phyloP scores from a whole-genome alignment of 2,797 vertebrate genomes.

The Tympanoctomys barrerae region DNA sequence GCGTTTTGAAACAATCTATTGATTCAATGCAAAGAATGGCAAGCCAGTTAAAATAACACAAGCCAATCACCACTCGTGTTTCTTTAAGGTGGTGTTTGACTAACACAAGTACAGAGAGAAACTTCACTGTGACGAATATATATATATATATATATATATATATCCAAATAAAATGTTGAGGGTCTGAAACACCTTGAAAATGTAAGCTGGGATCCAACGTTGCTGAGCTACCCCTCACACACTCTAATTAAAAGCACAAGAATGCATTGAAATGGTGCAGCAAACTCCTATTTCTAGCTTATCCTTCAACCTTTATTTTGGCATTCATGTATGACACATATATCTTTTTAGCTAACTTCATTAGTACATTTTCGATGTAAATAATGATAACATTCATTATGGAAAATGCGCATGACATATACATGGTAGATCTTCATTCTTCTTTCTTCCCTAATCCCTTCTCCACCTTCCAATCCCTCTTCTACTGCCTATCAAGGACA shows the following conservation, averaged over 20 bases:
- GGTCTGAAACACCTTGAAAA: constrained; percentile 84
- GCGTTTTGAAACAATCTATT: background rate
- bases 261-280: constrained; percentile 36
- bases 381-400: background rate
- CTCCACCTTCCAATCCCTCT: background rate
- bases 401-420: background rate
- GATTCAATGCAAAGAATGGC: background rate
- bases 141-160: constrained; percentile 70
- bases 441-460: background rate
- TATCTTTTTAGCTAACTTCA: constrained; percentile 63
- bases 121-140: constrained; percentile 79
- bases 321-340: constrained; percentile 81
- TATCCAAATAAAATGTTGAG: constrained; percentile 84
- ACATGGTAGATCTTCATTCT: background rate
- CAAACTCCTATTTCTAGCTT: constrained; percentile 62
- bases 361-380: background rate
- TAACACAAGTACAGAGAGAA: constrained; percentile 59
- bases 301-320: constrained; percentile 81
- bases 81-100: constrained; percentile 51
- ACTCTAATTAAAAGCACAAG: constrained; percentile 87
- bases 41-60: background rate
- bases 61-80: background rate
- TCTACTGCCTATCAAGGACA: constrained; percentile 48
- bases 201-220: constrained; percentile 80
- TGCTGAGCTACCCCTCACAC: constrained; percentile 84